phyloP scores from a whole-genome alignment of 2,113 vertebrate genomes.

The Cercocebus atys region DNA sequence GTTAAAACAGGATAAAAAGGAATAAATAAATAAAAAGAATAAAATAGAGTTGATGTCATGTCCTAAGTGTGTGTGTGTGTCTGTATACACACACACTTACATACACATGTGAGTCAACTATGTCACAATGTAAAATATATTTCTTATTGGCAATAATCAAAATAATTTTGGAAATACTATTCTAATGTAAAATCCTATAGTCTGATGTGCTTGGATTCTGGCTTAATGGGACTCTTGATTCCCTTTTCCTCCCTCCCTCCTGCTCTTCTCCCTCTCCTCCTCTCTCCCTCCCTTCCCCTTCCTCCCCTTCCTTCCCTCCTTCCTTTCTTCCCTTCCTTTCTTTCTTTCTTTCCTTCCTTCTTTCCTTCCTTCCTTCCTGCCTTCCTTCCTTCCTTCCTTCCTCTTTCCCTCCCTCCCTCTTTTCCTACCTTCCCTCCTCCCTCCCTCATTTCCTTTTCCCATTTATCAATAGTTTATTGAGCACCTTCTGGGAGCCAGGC shows the following conservation, averaged over 20 bases:
- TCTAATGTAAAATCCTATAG: neutral
- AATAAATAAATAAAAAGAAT: neutral
- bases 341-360: neutral
- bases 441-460: neutral
- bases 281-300: accelerated
- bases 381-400: neutral
- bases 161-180: neutral
- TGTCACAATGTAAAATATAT: neutral
- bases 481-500: neutral
- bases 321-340: too few species aligned
- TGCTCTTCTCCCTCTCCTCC: neutral
- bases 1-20: neutral
- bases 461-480: neutral
- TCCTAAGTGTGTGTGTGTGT: neutral
- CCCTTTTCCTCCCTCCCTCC: too few species aligned
- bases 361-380: neutral
- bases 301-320: too few species aligned
- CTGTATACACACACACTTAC: neutral
- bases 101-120: neutral
- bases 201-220: neutral
- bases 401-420: neutral
- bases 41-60: neutral
- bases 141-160: neutral
- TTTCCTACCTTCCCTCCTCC: neutral
- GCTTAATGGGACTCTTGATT: neutral